Base-by-base conservation (phyloP, 2,113 vertebrate genomes). In the Periophthalmus modestus region DNA sequence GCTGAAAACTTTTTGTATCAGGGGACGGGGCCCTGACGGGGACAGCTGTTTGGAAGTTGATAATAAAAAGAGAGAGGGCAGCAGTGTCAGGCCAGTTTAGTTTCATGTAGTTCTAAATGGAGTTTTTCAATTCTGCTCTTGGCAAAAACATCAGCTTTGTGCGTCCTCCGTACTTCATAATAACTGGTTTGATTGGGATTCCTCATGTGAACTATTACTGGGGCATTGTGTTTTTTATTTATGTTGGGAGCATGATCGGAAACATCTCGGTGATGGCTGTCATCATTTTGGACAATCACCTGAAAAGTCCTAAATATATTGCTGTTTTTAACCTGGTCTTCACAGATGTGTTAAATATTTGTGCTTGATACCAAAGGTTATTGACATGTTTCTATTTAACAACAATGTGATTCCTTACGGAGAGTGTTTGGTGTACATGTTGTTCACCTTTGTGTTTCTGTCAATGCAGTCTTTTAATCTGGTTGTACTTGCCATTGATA, bases 321-420 rank as follows among this genome's bases (percentile, higher is more conserved):
- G 85, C 79, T 16, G 89, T 94, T 15, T 93, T 93, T 55, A 91
- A 91, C 50, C 3, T 94, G n/a, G 92, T 89, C 2, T 69, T 94
- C 55, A 81, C 83, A 28, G 92, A 94, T 82, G 5, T 94, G 61
- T 86, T 78, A 69, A 83, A 81, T 16, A 93, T 55, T 68, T 75
- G 89, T 10, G 81, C 89, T 70, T 94, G 70, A 84, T 93, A 61
- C 93, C 91, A 3, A 92, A 93, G 62, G 11, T 92, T 9, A 73
- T 92, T 18, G 90, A 93, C 28, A 87, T 81, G 0, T 93, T 91
- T 75, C 58, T 94, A 46, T 90, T 94, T n/a, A 73, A 89, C 33
- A 71, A 90, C 23, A 72, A 21, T 7, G 12, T 61, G 23, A 82
- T 94, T 50, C 21, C 88, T 5, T 93, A 90, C 78, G 75, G 77